These are phyloP conservation scores for Mythimna albipuncta DNA, from an alignment of 2,888 invertebrate genomes.

Conservation along the genomic window DNA sequence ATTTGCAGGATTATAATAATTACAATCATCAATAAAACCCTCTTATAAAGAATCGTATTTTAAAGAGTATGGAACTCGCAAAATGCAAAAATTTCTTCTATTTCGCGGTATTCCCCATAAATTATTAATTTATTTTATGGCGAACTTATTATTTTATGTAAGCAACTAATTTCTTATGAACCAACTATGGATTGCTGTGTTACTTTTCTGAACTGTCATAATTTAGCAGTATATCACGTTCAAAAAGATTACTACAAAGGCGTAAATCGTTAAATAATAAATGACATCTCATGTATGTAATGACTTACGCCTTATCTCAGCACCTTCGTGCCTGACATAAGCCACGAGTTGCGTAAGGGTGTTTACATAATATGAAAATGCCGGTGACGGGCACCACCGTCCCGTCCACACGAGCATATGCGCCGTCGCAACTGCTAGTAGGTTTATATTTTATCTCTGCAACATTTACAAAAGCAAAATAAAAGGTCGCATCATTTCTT, in stretches of 20 bases:
- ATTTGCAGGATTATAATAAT: too few species aligned
- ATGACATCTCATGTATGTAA: neutral
- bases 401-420: neutral
- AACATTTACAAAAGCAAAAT: slow-evolving; percentile 18
- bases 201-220: neutral
- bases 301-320: too few species aligned
- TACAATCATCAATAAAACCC: too few species aligned
- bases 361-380: neutral
- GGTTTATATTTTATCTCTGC: slow-evolving; percentile 7
- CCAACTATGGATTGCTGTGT: neutral
- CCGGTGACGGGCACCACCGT: neutral
- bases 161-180: neutral
- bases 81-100: too few species aligned
- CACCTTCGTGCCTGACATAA: neutral
- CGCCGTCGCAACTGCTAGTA: neutral
- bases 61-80: too few species aligned
- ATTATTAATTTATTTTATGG: neutral
- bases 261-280: neutral
- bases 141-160: neutral
- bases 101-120: neutral
- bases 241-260: too few species aligned
- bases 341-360: neutral
- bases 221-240: neutral
- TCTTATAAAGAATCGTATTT: too few species aligned
- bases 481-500: neutral